phyloP scores from a whole-genome alignment of 1,140 invertebrate species.

The Drosophila bocki region DNA sequence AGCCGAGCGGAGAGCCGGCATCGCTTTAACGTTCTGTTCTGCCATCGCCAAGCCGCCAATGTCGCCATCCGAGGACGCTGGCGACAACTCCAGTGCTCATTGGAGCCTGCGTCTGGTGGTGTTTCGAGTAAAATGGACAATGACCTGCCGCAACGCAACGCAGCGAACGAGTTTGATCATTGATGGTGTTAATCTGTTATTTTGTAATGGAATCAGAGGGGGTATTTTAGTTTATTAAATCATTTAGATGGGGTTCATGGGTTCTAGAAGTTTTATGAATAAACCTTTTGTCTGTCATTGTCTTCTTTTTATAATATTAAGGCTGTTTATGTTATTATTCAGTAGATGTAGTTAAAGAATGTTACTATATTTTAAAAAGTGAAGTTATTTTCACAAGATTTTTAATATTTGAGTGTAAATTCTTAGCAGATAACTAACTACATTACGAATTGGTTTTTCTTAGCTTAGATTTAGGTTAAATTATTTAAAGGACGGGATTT shows the following conservation, averaged over 20 bases:
- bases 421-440: no score
- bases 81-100: slow-evolving; percentile 34
- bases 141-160: slow-evolving; percentile 35
- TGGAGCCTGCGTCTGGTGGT: slow-evolving; percentile 10
- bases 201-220: slow-evolving; percentile 14
- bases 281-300: no score
- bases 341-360: no score
- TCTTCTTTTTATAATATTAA: no score
- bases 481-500: slow-evolving; percentile 13
- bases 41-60: slow-evolving; percentile 29
- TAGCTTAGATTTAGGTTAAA: not conserved
- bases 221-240: slow-evolving; percentile 4
- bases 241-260: not conserved
- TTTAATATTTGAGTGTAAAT: no score
- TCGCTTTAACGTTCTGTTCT: slow-evolving; percentile 34
- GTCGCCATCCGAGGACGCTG: slow-evolving; percentile 25
- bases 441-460: not conserved
- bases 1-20: slow-evolving; percentile 15
- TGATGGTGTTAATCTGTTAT: slow-evolving; percentile 17
- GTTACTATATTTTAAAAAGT: no score
- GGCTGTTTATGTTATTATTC: no score
- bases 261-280: not conserved
- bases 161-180: slow-evolving; percentile 26
- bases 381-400: no score
- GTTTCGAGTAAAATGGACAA: slow-evolving; percentile 31